A percentile compares a stretch with the other conserved stretches of the same genome.
Conservation (phyloP, 2,797 vertebrate genomes). For the Scomberomorus guttatus region DNA sequence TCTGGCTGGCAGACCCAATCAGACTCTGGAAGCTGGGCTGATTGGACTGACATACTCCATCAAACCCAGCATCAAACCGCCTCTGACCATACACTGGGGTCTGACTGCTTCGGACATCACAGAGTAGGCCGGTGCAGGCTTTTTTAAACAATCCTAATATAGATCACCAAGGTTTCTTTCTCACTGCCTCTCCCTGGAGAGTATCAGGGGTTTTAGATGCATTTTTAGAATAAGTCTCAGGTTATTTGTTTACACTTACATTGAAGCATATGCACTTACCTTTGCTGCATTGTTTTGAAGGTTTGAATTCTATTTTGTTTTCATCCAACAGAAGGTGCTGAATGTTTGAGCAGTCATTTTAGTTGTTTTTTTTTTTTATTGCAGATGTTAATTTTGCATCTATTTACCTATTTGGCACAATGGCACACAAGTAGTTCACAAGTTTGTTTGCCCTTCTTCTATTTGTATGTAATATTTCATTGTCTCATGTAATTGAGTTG, state of each 20-base stretch:
- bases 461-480: constrained; percentile 28
- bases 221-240: constrained; percentile 36
- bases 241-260: constrained; percentile 29
- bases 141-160: constrained; percentile 82
- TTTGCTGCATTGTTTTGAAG: constrained; percentile 18
- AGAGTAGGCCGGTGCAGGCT: constrained; percentile 60
- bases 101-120: constrained; percentile 81
- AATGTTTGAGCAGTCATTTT: background rate
- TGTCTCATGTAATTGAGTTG: constrained; percentile 38
- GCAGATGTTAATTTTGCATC: background rate
- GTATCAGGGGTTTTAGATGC: constrained; percentile 31
- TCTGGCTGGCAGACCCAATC: constrained; percentile 87
- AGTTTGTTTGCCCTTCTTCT: background rate
- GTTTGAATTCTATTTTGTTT: background rate
- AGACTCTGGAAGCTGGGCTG: constrained; percentile 86
- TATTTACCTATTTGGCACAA: background rate
- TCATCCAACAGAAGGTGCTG: background rate
- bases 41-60: constrained; percentile 91
- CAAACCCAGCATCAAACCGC: constrained; percentile 83
- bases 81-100: constrained; percentile 79
- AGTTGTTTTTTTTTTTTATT: background rate
- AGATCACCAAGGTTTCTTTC: constrained; percentile 70
- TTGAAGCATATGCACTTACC: background rate
- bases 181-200: constrained; percentile 35
- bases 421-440: background rate